These are phyloP conservation scores for Clarias batrachus DNA, from an alignment of 2,113 vertebrate species.

Conservation along the genomic window DNA sequence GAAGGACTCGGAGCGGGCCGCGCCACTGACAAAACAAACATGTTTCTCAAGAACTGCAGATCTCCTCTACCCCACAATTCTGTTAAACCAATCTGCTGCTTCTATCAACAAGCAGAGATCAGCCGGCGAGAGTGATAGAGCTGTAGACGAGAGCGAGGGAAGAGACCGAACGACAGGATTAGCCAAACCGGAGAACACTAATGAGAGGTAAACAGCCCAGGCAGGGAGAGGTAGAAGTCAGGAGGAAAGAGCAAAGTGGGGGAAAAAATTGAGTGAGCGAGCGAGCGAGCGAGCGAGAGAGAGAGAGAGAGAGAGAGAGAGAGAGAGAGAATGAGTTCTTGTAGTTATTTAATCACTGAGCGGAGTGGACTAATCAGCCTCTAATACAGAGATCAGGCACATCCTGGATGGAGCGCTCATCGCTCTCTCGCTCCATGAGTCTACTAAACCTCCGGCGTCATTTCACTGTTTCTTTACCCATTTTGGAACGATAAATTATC, in stretches of 20 bases:
- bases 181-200: constrained; percentile 23
- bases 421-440: constrained; percentile 17
- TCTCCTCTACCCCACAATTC: constrained; percentile 22
- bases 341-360: constrained; percentile 53
- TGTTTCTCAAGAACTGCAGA: constrained; percentile 45
- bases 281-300: not conserved
- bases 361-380: constrained; percentile 49
- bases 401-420: constrained; percentile 20
- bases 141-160: constrained; percentile 10
- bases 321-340: constrained; percentile 29
- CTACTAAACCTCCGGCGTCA: constrained; percentile 48
- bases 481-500: constrained; percentile 92
- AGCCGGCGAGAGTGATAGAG: constrained; percentile 1
- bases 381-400: constrained; percentile 41
- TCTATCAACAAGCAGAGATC: constrained; percentile 22
- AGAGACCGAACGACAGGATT: constrained; percentile 29
- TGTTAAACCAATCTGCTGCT: constrained; percentile 35
- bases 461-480: constrained; percentile 77
- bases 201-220: constrained; percentile 25
- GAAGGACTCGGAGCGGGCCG: constrained; percentile 36
- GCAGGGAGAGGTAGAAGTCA: constrained; percentile 16
- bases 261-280: constrained; percentile 9
- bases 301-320: constrained; percentile 33
- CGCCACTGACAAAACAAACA: constrained; percentile 46
- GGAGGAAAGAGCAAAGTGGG: constrained; percentile 1